These are phyloP conservation scores for Idaea aversata DNA, from an alignment of 2,888 invertebrate genomes.

Conservation along the genomic window DNA sequence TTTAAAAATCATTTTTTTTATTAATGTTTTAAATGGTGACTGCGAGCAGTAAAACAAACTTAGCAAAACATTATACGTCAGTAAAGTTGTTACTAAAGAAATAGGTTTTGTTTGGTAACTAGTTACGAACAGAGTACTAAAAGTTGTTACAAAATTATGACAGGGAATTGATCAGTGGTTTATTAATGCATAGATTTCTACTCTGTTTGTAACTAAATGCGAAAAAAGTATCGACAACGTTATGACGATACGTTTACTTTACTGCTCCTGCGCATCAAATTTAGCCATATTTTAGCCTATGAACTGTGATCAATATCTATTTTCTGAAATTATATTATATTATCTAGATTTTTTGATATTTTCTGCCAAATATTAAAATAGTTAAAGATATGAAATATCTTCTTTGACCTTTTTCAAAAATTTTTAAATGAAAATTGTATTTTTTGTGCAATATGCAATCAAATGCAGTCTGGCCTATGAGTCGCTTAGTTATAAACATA, in stretches of 20 bases:
- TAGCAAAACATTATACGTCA: background rate
- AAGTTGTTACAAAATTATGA: background rate
- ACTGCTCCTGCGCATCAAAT: slow-evolving; percentile 34
- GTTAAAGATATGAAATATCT: slow-evolving; percentile 73
- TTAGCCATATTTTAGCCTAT: slow-evolving; percentile 48
- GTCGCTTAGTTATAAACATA: slow-evolving; percentile 28
- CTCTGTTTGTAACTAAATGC: background rate
- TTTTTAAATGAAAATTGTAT: slow-evolving; percentile 21
- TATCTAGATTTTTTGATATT: slow-evolving; percentile 45
- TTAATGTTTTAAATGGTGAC: slow-evolving; percentile 33
- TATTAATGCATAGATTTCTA: background rate
- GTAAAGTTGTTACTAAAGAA: background rate
- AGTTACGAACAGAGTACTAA: background rate
- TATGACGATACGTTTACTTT: slow-evolving; percentile 12
- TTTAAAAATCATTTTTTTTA: slow-evolving; percentile 32
- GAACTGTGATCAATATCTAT: slow-evolving; percentile 59
- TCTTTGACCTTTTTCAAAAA: slow-evolving; percentile 40
- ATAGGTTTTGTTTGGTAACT: background rate
- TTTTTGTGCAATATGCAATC: slow-evolving; percentile 20
- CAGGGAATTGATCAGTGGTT: background rate
- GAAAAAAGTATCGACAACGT: background rate
- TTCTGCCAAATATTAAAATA: slow-evolving; percentile 51
- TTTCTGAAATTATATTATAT: slow-evolving; percentile 55
- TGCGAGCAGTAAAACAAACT: background rate
- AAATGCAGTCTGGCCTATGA: slow-evolving; percentile 54